Base-by-base conservation (phyloP, 2,888 invertebrate species). In the Octodonta nipae region DNA sequence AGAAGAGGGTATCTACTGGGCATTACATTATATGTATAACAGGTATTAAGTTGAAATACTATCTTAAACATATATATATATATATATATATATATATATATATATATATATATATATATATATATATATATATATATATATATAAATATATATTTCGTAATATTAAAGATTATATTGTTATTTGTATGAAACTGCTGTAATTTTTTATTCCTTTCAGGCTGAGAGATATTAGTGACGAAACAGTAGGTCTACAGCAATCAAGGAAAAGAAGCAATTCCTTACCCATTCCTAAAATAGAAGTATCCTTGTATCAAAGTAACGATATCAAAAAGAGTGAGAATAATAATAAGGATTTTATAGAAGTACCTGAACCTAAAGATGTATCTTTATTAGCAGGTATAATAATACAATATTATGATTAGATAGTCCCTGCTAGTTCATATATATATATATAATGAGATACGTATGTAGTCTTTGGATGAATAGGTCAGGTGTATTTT, bases 1-100 rank as follows among this genome's bases (percentile, higher is more conserved):
- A 55, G 95, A 96, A 56, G 95, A 96, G 58, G 98, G 98, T 0
- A 82, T 96, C 7, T 88, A 85, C 59, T 98, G 98, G 98, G 92
- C 91, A 8, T 64, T 96, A 15, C 85, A 88, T 57, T 95, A 83
- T 62, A 66, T 89, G 41, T 85, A 85, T 50, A 86, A 88, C 55
- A 75, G 89, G 88, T 86, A 51, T 20, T 20, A 22, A 4, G 2
- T 3, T 22, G 22, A 3, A 4, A 22, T 2, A 22, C 2, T n/a
- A 11, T 22, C 3, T 3, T 22, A 3, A n/a, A n/a, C n/a, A n/a
- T n/a, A n/a, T n/a, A n/a, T n/a, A n/a, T n/a, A n/a, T n/a, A n/a
- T n/a, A n/a, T n/a, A n/a, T n/a, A n/a, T n/a, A n/a, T n/a, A n/a
- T n/a, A n/a, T n/a, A n/a, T n/a, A n/a, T n/a, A n/a, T n/a, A n/a